phyloP scores from a whole-genome alignment of 2,113 vertebrate genomes.

The Burhinus oedicnemus region DNA sequence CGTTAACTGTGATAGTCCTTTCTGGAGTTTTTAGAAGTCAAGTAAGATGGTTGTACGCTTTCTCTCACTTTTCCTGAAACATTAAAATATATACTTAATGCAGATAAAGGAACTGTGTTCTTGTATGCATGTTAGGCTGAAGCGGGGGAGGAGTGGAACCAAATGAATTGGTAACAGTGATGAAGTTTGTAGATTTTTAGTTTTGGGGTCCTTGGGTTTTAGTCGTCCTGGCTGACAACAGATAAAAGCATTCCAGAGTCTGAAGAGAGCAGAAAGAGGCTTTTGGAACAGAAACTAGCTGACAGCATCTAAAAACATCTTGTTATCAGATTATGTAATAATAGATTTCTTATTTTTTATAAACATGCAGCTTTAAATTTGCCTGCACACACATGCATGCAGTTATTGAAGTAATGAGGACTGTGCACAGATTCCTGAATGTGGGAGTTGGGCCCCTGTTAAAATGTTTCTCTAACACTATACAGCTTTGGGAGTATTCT shows the following conservation, averaged over 20 bases:
- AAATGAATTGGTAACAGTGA: not conserved
- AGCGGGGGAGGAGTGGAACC: not conserved
- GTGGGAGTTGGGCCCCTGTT: not conserved
- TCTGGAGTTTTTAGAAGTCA: not conserved
- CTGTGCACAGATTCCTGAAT: not conserved
- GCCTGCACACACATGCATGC: not conserved
- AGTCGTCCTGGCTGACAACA: not conserved
- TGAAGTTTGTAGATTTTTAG: not conserved
- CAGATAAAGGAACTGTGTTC: not conserved
- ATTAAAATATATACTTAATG: not conserved
- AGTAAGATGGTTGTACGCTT: not conserved
- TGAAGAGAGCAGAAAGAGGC: not conserved
- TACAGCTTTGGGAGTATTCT: not conserved
- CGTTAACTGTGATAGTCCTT: not conserved
- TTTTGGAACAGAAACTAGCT: not conserved
- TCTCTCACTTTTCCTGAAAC: not conserved
- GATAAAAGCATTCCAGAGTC: not conserved
- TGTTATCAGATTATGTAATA: not conserved
- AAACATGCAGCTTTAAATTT: not conserved
- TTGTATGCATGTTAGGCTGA: not conserved
- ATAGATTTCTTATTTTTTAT: conserved; percentile 2
- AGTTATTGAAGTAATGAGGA: not conserved
- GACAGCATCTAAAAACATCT: not conserved
- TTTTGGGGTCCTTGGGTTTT: not conserved
- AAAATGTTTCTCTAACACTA: not conserved